Percentiles rank a stretch among this genome's conserved stretches.
Conservation (phyloP, 2,888 invertebrate species). For the Scaptomyza reducta region DNA sequence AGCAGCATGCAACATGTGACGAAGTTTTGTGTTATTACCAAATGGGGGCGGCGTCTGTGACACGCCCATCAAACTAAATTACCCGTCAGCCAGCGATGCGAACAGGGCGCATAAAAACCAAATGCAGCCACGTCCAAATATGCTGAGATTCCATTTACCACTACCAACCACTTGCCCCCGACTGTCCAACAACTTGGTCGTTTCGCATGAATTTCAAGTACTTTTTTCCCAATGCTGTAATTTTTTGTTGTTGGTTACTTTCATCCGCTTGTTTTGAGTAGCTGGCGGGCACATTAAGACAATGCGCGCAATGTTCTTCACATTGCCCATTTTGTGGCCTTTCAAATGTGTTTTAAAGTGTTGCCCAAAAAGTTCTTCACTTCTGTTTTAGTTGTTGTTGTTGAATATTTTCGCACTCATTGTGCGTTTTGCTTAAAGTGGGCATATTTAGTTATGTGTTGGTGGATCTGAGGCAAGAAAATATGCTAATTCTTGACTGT, state of each 20-base stretch:
- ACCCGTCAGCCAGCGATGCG: slow-evolving; percentile 35
- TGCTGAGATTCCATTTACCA: slow-evolving; percentile 37
- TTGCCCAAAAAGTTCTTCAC: slow-evolving; percentile 32
- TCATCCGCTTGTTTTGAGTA: slow-evolving; percentile 14
- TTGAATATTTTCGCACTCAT: slow-evolving; percentile 39
- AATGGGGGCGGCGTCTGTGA: slow-evolving; percentile 60
- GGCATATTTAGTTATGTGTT: slow-evolving; percentile 5
- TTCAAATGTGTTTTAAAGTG: slow-evolving; percentile 64
- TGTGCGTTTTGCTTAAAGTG: slow-evolving; percentile 15
- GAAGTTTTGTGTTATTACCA: slow-evolving; percentile 45
- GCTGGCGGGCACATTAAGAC: slow-evolving; percentile 59
- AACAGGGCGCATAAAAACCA: slow-evolving; percentile 48
- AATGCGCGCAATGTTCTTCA: slow-evolving; percentile 37
- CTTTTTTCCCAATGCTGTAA: slow-evolving; percentile 1
- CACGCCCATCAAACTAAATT: slow-evolving; percentile 79
- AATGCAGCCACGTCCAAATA: slow-evolving; percentile 48
- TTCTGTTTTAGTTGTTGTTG: slow-evolving; percentile 8
- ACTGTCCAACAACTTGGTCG: slow-evolving; percentile 41
- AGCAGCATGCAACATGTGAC: slow-evolving; percentile 69
- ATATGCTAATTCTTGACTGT: not conserved
- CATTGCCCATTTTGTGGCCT: slow-evolving; percentile 61
- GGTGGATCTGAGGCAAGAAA: too few species aligned
- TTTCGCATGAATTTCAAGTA: slow-evolving; percentile 67
- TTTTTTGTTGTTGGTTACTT: slow-evolving; percentile 4
- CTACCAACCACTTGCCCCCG: not conserved